Evolutionary conservation across 2,113 vertebrate species (phyloP).

Genomic region (Actenoides hombroni): DNA sequence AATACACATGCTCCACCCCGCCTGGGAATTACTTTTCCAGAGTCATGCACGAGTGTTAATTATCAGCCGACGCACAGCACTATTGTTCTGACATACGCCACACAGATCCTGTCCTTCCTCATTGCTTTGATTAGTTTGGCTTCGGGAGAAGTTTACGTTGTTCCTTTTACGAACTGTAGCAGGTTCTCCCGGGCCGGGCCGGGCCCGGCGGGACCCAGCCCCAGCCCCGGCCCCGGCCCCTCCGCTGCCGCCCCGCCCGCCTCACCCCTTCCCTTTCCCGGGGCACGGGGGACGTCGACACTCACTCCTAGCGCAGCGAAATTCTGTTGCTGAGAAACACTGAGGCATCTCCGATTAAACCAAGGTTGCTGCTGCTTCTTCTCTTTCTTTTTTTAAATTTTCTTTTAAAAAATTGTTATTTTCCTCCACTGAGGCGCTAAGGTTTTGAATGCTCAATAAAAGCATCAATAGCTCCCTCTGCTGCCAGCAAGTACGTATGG

Average conservation of each 20-base stretch:
- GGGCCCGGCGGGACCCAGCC: not conserved
- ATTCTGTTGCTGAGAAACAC: not conserved
- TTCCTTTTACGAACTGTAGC: not conserved
- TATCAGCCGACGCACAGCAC: not conserved
- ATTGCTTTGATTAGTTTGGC: conserved; percentile 21
- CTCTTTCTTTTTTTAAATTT: no score
- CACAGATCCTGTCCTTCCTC: not conserved
- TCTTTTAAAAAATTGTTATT: no score
- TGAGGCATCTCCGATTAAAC: not conserved
- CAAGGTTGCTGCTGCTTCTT: no score
- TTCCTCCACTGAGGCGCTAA: not conserved
- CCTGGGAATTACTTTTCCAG: conserved; percentile 41
- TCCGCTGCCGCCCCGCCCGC: not conserved
- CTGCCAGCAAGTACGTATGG: not conserved
- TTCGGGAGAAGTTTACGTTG: not conserved
- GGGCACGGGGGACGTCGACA: not conserved
- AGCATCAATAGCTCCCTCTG: conserved; percentile 49
- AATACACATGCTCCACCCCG: not conserved
- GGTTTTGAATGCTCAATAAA: not conserved
- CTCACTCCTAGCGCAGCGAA: not conserved
- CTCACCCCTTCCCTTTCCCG: not conserved
- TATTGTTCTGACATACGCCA: conserved; percentile 29
- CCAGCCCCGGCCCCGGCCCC: not conserved
- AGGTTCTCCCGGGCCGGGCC: not conserved
- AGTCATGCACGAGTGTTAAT: not conserved